Evolutionary conservation across 2,113 vertebrate genomes (phyloP).

Genomic region (Thoracochromis brauschi): DNA sequence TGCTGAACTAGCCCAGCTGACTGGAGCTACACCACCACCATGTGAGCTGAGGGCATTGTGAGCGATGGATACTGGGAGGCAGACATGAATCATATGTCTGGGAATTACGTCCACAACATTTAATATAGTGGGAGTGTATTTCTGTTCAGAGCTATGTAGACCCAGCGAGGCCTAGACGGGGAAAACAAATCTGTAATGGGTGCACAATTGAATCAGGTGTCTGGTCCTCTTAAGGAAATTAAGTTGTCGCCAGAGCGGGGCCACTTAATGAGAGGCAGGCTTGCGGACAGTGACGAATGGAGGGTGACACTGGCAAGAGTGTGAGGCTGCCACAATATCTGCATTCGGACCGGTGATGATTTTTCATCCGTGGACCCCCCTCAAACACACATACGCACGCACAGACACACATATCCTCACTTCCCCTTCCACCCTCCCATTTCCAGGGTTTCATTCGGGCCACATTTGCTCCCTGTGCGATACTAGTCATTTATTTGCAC

Average conservation of each 20-base stretch:
- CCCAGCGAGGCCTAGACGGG: conserved; percentile 71
- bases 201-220: conserved; percentile 98
- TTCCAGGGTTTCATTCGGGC: conserved; percentile 75
- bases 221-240: conserved; percentile 98
- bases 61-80: conserved; percentile 45
- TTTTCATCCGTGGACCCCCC: conserved; percentile 77
- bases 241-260: conserved; percentile 88
- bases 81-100: conserved; percentile 72
- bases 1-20: conserved; percentile 12
- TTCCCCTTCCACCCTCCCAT: conserved; percentile 68
- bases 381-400: not conserved
- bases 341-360: conserved; percentile 82
- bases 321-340: conserved; percentile 85
- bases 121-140: conserved; percentile 75
- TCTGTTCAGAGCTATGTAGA: conserved; percentile 66
- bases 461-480: conserved; percentile 90
- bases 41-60: conserved; percentile 31
- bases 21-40: not conserved
- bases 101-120: conserved; percentile 76
- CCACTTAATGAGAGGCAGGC: conserved; percentile 93
- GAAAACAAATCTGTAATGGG: conserved; percentile 79
- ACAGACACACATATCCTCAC: conserved; percentile 6
- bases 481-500: conserved; percentile 96
- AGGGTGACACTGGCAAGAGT: conserved; percentile 79
- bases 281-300: conserved; percentile 92